These are phyloP conservation scores for Holacanthus passer DNA, from an alignment of 2,113 vertebrate genomes.

Conservation along the genomic window DNA sequence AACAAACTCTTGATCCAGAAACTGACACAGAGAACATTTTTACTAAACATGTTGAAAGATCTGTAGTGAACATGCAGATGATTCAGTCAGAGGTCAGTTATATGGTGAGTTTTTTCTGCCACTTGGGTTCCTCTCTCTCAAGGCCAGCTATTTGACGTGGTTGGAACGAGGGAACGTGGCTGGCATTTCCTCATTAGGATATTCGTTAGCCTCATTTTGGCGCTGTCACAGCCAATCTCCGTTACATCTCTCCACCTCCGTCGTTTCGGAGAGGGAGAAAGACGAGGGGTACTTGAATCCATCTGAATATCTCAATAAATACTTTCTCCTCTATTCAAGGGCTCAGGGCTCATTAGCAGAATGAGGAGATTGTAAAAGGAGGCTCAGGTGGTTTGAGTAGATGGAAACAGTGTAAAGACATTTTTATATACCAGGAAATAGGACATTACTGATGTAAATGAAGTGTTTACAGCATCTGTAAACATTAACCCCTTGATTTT, in stretches of 20 bases:
- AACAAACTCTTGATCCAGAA: not conserved
- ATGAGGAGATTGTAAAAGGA: constrained; percentile 23
- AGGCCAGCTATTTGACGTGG: constrained; percentile 12
- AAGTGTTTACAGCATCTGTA: not conserved
- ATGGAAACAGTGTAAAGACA: not conserved
- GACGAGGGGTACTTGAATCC: constrained; percentile 18
- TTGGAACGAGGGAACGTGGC: constrained; percentile 73
- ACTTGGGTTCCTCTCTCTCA: not conserved
- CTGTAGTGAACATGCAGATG: not conserved
- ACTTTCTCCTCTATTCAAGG: constrained; percentile 32
- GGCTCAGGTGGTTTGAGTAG: constrained; percentile 42
- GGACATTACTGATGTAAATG: fast-evolving
- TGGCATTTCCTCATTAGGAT: constrained; percentile 77
- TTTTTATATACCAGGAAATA: constrained; percentile 12
- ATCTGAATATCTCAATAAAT: constrained; percentile 65
- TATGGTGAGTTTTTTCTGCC: not conserved
- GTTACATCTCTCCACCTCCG: constrained; percentile 69
- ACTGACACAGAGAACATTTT: not conserved
- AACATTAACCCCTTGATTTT: not conserved
- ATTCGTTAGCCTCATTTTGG: constrained; percentile 87
- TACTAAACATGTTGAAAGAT: not conserved
- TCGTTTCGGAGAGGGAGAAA: constrained; percentile 34
- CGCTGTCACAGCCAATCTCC: constrained; percentile 85
- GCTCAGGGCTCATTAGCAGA: constrained; percentile 46
- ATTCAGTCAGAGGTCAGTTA: constrained; percentile 4